These are phyloP conservation scores for Drosophila acutilabella DNA, from an alignment of 2,888 invertebrate genomes.

Conservation along the genomic window DNA sequence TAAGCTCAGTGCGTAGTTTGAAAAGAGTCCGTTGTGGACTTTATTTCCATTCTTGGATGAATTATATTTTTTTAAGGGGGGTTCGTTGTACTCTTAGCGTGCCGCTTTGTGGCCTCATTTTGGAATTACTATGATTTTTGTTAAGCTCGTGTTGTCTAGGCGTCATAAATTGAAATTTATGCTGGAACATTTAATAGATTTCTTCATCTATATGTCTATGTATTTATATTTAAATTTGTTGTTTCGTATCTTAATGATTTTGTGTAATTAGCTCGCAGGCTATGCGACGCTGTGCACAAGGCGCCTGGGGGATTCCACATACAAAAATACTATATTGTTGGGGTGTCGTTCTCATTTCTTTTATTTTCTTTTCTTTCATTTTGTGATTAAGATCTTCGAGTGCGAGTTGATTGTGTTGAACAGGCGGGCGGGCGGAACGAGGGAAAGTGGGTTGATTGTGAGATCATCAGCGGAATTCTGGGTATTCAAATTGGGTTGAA, in stretches of 20 bases:
- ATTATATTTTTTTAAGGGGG: constrained; percentile 36
- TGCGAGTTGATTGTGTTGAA: constrained; percentile 41
- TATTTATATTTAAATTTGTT: constrained; percentile 68
- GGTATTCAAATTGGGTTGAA: constrained; percentile 32
- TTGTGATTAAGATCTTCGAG: constrained; percentile 73
- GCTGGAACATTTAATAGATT: constrained; percentile 79
- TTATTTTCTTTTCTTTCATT: constrained; percentile 4
- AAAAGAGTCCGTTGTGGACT: constrained; percentile 51
- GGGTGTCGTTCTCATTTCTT: constrained; percentile 37
- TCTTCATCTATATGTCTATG: constrained; percentile 27
- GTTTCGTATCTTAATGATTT: constrained; percentile 69
- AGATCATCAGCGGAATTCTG: constrained; percentile 66
- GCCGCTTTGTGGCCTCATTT: constrained; percentile 68
- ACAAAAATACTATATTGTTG: constrained; percentile 23
- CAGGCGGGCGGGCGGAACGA: constrained; percentile 57
- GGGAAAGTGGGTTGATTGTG: constrained; percentile 72
- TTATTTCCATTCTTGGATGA: constrained; percentile 47
- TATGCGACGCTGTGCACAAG: constrained; percentile 52
- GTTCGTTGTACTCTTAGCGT: constrained; percentile 62
- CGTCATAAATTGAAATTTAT: constrained; percentile 79
- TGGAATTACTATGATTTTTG: constrained; percentile 45
- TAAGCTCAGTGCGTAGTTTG: constrained; percentile 55
- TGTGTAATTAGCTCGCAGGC: constrained; percentile 67
- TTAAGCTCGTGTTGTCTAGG: constrained; percentile 36
- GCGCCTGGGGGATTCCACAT: constrained; percentile 42